Conservation (phyloP, 1,140 invertebrate genomes). For the Conus betulinus region DNA sequence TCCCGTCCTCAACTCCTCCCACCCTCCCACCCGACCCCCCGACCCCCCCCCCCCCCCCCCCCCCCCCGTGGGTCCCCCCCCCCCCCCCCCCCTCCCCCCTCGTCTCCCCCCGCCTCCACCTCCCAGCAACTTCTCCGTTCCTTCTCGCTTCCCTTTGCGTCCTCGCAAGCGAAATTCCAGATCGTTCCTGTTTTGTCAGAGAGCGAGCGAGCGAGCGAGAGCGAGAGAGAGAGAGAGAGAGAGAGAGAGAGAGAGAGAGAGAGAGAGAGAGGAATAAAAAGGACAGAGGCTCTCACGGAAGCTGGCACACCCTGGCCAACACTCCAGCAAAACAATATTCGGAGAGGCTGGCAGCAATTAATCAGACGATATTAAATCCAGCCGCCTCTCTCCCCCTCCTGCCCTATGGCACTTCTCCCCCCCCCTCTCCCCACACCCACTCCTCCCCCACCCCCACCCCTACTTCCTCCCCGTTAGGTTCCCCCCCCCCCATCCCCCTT, state of each 20-base stretch:
- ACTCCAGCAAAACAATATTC: not conserved
- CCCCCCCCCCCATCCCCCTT: not conserved
- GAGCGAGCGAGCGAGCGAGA: not conserved
- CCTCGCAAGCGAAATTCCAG: no score
- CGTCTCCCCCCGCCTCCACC: no score
- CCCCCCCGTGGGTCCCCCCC: no score
- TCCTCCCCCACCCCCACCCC: not conserved
- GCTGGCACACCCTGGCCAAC: not conserved
- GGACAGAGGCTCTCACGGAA: not conserved
- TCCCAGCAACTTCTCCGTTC: no score
- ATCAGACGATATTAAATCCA: conserved; percentile 8
- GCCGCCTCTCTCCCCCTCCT: not conserved
- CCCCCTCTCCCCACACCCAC: not conserved
- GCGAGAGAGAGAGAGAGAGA: not conserved
- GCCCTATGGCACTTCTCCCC: not conserved
- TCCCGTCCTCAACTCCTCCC: no score
- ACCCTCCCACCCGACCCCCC: no score
- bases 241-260: not conserved
- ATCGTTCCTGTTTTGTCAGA: not conserved
- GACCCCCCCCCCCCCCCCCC: no score
- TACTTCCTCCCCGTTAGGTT: not conserved
- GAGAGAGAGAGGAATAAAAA: not conserved
- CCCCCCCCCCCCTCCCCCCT: no score
- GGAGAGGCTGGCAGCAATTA: not conserved
- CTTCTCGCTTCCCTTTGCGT: no score